Base-by-base conservation (phyloP, 2,888 invertebrate genomes). In the Theretra japonica region DNA sequence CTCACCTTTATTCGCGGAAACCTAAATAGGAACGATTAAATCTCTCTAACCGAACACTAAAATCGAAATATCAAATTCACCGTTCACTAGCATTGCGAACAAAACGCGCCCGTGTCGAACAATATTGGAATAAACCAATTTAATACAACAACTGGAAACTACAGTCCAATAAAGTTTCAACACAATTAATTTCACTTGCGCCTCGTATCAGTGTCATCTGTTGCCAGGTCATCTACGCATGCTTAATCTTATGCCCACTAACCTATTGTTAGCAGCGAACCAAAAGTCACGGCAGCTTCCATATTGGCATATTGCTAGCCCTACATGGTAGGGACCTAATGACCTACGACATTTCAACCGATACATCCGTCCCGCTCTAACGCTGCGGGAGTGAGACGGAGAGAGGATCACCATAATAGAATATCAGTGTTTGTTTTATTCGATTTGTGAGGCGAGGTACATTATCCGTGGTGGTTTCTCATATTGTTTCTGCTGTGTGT, bases 291-390 rank as follows among this genome's bases (percentile, higher is more conserved):
- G 91, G 90, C 85, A 86, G 86, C 88, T 89, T 86, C 94, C 94
- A 93, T 94, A 94, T 93, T 94, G 94, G 94, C 94, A 92, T 94
- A 94, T 94, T 94, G 92, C 88, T 79, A 85, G 81, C 94, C 93
- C 79, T 93, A 93, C 89, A 92, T 89, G 92, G 94, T 81, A 78
- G 80, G 91, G 88, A 93, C 94, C 94, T 94, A 93, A 93, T 94
- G 94, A 94, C 94, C 94, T 94, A 90, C 89, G 94, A 94, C 94
- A 92, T 94, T 94, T 94, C 91, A 93, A 92, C 92, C 87, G 87
- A 85, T 89, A 86, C 79, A 84, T 72, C 82, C 72, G 77, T 92
- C 93, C 84, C 81, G 78, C 82, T 90, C 88, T 78, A 76, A 79
- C 79, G 69, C 73, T 70, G 73, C 75, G 79, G 68, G 88, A 72